Base-by-base conservation (phyloP, 1,140 invertebrate genomes). In the Ostrea edulis region DNA sequence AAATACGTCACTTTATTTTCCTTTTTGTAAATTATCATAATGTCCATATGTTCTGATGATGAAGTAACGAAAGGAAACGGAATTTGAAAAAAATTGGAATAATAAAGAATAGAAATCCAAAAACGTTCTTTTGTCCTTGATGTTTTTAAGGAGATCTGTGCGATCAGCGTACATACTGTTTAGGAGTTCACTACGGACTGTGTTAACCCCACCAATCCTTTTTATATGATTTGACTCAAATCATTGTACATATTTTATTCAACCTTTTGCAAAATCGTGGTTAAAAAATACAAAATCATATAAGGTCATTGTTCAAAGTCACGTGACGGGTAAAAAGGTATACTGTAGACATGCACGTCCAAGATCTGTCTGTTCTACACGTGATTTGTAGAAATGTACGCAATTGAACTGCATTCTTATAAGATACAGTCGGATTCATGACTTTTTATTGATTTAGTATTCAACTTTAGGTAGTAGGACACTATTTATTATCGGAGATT, bases 401-500 rank as follows among this genome's bases (percentile, higher is more conserved):
- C 11, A 77, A 17, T 1, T 12, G 9, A 77, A 77, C 29, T 25
- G 11, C 25, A 77, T 22, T 29, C 12, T 25, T 29, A 14, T 25
- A 62, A 77, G 22, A 35, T 14, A 77, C 68, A 44, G 1, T 29
- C 22, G 68, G 25, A 77, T 77, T 77, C 68, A 77, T 77, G 9
- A 77, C 22, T 77, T 35, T 29, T 77, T 77, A 77, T 77, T 77
- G 68, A 77, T 77, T 77, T 77, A 25, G 25, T 77, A 22, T 77
- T 77, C 68, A 77, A 77, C 25, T 25, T 77, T 77, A 77, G 68
- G 68, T 77, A 77, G 68, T 8, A 35, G 68, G 25, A 29, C 14
- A 77, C 9, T 77, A 77, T 77, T 77, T 77, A 77, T 77, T 77
- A 77, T 77, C 68, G 25, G 68, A 22, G 68, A 77, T 77, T 77